Evolutionary conservation across 2,797 vertebrate genomes (phyloP).

Genomic region (Myotis myotis): DNA sequence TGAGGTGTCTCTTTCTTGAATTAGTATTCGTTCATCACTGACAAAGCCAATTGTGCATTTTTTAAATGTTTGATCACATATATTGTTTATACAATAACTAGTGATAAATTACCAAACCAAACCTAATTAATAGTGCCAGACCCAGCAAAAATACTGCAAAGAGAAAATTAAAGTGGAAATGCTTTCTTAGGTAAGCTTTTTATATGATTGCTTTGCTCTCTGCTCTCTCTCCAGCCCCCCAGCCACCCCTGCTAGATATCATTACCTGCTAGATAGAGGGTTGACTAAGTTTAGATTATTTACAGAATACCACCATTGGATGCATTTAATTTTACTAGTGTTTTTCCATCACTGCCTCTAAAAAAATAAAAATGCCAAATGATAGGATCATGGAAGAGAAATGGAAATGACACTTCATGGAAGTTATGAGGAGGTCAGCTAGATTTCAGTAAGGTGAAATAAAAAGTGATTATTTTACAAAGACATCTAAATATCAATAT

Average conservation of each 20-base stretch:
- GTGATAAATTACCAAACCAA: conserved; percentile 59
- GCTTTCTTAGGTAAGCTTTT: background rate
- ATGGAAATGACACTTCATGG: background rate
- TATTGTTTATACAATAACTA: conserved; percentile 60
- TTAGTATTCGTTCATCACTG: conserved; percentile 81
- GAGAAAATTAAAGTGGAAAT: background rate
- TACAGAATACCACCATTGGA: background rate
- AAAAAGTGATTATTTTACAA: background rate
- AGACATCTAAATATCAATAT: background rate
- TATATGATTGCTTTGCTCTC: background rate
- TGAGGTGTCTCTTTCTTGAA: conserved; percentile 84
- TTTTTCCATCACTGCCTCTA: background rate
- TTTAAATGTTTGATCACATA: conserved; percentile 76
- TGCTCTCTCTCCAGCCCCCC: background rate
- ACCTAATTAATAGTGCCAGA: background rate
- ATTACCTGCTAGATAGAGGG: background rate
- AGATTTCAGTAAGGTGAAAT: background rate
- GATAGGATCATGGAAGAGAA: background rate
- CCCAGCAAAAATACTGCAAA: background rate
- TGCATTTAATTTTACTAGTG: background rate
- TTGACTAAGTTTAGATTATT: background rate
- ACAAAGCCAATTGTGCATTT: conserved; percentile 81
- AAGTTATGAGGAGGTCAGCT: background rate
- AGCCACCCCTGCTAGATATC: rapidly evolving
- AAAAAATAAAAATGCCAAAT: background rate